Evolutionary conservation across 2,888 invertebrate genomes (phyloP), one percentile per base, ranked within the genome.

Genomic region (Hypsopygia costalis): DNA sequence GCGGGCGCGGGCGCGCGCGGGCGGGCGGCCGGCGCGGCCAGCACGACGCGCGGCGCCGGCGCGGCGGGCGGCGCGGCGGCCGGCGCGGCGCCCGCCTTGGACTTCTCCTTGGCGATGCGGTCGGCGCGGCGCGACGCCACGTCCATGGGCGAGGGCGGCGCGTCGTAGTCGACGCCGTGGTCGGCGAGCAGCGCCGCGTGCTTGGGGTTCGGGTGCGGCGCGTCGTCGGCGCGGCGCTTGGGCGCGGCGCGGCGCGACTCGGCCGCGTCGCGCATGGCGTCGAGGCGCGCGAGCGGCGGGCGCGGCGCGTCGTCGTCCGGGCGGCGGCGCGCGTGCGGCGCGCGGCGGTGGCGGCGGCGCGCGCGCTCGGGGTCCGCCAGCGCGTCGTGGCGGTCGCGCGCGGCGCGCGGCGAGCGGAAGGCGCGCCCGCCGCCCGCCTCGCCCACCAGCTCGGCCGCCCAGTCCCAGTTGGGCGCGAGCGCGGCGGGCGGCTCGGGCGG

Each of bases 381-480:
- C 51, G 93, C 92, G 75, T 98, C 98, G 79, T 97, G 98, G 22
- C 98, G 92, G 70, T 93, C 93, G 57, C 95, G 93, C 75, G 98
- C 98, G 74, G 98, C 97, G 67, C 97, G 96, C 10, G 97, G 93
- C 28, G 97, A 95, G 45, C 98, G 92, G 79, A 94, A 96, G 10
- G 94, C 93, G 54, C 96, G 92, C 34, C 96, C 95, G 16, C n/a
- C n/a, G n/a, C n/a, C n/a, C n/a, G 92, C 93, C 47, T 94, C 93
- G 78, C 95, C 97, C 1, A 98, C 97, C 58, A 95, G 92, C 69
- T 98, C 97, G 11, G 97, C 93, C 6, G 96, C 96, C 70, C 98
- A 91, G 74, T 99, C 98, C 98, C 98, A 99, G 88, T 99, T 99
- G 32, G 97, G 95, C 16, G 94, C 94, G 69, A 96, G 97, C 94